Evolutionary conservation across 2,888 invertebrate genomes (phyloP).

Genomic region (Dascillus cervinus): DNA sequence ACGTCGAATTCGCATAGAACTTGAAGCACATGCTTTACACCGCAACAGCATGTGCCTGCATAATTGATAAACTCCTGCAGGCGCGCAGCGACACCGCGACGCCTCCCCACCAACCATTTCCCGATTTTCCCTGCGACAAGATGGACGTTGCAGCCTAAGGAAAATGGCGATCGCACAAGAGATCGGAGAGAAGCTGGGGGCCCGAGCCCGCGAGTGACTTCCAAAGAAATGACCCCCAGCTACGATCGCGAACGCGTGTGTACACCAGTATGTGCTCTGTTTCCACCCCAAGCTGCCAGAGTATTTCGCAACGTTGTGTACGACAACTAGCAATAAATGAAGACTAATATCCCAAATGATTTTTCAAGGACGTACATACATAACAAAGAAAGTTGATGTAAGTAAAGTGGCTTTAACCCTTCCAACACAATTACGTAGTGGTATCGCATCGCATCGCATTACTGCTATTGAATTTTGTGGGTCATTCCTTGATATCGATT

Average conservation of each 20-base stretch:
- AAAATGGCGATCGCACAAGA: slow-evolving; percentile 34
- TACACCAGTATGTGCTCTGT: slow-evolving; percentile 32
- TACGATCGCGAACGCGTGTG: slow-evolving; percentile 23
- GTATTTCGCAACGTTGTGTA: slow-evolving; percentile 29
- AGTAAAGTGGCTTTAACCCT: slow-evolving; percentile 29
- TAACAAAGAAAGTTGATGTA: slow-evolving; percentile 42
- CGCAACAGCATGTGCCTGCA: slow-evolving; percentile 19
- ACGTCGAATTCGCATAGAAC: neutral
- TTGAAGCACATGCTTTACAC: slow-evolving; percentile 7
- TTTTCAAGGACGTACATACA: slow-evolving; percentile 40
- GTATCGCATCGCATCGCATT: slow-evolving; percentile 16
- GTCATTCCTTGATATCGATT: slow-evolving; percentile 41
- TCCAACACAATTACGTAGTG: slow-evolving; percentile 14
- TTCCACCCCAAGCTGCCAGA: slow-evolving; percentile 24
- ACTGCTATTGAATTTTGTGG: slow-evolving; percentile 33
- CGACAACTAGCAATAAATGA: slow-evolving; percentile 40
- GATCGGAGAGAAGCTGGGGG: slow-evolving; percentile 30
- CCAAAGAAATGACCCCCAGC: slow-evolving; percentile 23
- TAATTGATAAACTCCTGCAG: slow-evolving; percentile 24
- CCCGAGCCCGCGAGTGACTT: slow-evolving; percentile 26
- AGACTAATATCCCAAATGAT: slow-evolving; percentile 40
- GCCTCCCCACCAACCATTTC: slow-evolving; percentile 19
- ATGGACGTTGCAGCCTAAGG: slow-evolving; percentile 32
- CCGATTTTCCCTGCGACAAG: slow-evolving; percentile 26
- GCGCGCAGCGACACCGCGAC: slow-evolving; percentile 20